These are phyloP conservation scores for Cyphomyrmex costatus DNA, from an alignment of 1,140 invertebrate genomes.

Conservation along the genomic window DNA sequence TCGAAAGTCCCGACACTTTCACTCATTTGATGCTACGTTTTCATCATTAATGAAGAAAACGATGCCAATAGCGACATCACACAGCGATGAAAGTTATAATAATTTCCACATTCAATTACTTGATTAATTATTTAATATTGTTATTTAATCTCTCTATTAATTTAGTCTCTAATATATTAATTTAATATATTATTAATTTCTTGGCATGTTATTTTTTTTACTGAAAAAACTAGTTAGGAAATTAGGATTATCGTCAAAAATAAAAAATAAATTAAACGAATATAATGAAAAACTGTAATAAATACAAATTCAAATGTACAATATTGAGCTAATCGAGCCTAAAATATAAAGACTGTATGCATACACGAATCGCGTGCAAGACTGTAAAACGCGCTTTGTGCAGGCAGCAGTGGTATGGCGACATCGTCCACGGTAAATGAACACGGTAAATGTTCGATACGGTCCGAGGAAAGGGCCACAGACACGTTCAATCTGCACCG, in stretches of 20 bases:
- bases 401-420: background rate
- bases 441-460: conserved; percentile 38
- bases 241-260: background rate
- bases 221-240: background rate
- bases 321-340: too few species aligned
- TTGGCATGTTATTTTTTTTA: background rate
- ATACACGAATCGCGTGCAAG: background rate
- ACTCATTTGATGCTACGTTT: conserved; percentile 19
- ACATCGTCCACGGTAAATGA: conserved; percentile 58
- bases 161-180: background rate
- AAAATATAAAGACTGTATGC: background rate
- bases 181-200: conserved; percentile 24
- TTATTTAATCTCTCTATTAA: background rate
- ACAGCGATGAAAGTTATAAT: conserved; percentile 23
- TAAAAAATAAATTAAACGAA: too few species aligned
- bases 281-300: too few species aligned
- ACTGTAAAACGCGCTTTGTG: background rate
- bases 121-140: background rate
- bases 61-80: conserved; percentile 4
- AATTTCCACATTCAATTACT: background rate
- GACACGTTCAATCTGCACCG: conserved; percentile 41
- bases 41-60: conserved; percentile 30
- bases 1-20: conserved; percentile 53
- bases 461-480: conserved; percentile 18
- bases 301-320: too few species aligned